Percentiles rank a stretch among this genome's conserved stretches.
Conservation (phyloP, 2,888 invertebrate genomes). For the Sphaerophoria taeniata region DNA sequence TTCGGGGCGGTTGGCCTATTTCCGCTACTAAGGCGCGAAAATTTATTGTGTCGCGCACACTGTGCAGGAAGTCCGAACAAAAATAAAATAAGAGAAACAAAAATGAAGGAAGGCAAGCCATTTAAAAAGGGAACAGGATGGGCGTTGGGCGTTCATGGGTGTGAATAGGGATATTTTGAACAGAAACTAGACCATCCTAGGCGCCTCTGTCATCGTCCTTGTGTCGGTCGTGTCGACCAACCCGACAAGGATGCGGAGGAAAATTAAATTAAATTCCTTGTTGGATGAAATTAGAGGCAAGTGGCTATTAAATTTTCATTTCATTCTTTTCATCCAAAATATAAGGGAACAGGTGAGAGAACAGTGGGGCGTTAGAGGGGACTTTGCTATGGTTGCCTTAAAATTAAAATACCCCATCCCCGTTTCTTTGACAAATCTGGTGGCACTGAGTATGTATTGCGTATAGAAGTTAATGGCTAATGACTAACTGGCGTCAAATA, state of each 20-base stretch:
- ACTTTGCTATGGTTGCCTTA: background rate
- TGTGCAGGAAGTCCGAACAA: conserved; percentile 46
- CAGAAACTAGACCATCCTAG: conserved; percentile 24
- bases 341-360: conserved; percentile 57
- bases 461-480: conserved; percentile 67
- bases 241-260: conserved; percentile 22
- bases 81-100: conserved; percentile 17
- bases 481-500: conserved; percentile 72
- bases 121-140: conserved; percentile 1
- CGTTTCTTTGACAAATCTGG: no score
- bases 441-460: background rate
- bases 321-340: conserved; percentile 44
- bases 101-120: conserved; percentile 26
- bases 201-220: no score
- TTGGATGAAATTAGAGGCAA: conserved; percentile 70
- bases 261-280: conserved; percentile 74
- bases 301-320: conserved; percentile 73
- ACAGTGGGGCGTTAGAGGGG: conserved; percentile 12
- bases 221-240: no score
- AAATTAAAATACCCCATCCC: no score
- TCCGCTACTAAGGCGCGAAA: conserved; percentile 50
- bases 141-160: background rate
- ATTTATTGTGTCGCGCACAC: conserved; percentile 70
- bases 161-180: background rate
- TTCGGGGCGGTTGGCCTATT: conserved; percentile 29